Evolutionary conservation across 2,888 invertebrate species (phyloP).

Genomic region (Aspidapion aeneum): DNA sequence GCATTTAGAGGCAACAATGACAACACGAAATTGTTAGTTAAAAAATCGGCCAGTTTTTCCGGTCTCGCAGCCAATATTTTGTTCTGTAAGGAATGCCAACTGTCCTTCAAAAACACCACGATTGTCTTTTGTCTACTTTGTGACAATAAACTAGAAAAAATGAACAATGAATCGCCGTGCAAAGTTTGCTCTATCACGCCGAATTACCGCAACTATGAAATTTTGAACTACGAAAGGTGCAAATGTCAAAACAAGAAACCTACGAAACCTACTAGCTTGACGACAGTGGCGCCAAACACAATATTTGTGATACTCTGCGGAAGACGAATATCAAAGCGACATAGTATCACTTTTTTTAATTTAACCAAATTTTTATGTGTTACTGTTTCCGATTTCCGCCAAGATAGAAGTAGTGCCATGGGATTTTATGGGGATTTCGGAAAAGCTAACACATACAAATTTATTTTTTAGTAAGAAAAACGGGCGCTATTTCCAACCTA

Average conservation of each 20-base stretch:
- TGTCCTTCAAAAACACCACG: slow-evolving; percentile 24
- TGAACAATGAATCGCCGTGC: slow-evolving; percentile 45
- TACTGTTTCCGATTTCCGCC: too few relatives aligned
- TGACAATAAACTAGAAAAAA: slow-evolving; percentile 37
- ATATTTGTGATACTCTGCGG: slow-evolving; percentile 37
- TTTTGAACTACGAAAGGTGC: slow-evolving; percentile 41
- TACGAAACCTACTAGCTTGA: slow-evolving; percentile 34
- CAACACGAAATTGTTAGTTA: slow-evolving; percentile 3
- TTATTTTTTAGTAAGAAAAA: too few relatives aligned
- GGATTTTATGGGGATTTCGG: too few relatives aligned
- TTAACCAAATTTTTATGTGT: too few relatives aligned
- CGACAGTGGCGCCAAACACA: slow-evolving; percentile 39
- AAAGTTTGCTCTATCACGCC: slow-evolving; percentile 44
- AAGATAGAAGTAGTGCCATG: too few relatives aligned
- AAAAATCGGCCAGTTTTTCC: slow-evolving; percentile 30
- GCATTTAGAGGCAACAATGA: slow-evolving; percentile 6
- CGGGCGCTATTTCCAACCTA: too few relatives aligned
- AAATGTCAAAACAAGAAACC: slow-evolving; percentile 43
- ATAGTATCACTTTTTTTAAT: too few relatives aligned
- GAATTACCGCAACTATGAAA: slow-evolving; percentile 39
- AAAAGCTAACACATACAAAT: too few relatives aligned
- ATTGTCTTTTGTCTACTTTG: slow-evolving; percentile 39
- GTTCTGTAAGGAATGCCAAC: slow-evolving; percentile 29
- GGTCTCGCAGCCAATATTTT: slow-evolving; percentile 21
- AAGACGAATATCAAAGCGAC: too few relatives aligned